Evolutionary conservation across 1,140 invertebrate species (phyloP).

Genomic region (Condylostylus longicornis): DNA sequence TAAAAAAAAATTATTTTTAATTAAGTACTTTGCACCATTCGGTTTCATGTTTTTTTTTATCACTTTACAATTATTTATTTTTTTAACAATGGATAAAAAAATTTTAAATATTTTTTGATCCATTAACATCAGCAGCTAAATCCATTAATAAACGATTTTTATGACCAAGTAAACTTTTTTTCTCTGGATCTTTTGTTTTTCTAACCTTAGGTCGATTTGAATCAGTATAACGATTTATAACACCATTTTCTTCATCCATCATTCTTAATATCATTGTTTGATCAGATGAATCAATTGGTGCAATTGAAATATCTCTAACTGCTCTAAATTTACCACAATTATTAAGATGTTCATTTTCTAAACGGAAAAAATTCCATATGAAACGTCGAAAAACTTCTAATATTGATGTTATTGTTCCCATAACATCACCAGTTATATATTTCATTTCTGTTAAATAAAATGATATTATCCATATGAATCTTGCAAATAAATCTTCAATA

Average conservation of each 20-base stretch:
- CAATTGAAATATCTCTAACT: constrained; percentile 94
- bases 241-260: constrained; percentile 90
- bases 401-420: constrained; percentile 77
- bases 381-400: constrained; percentile 94
- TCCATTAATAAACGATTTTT: constrained; percentile 31
- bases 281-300: constrained; percentile 87
- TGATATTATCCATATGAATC: constrained; percentile 84
- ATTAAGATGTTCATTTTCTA: constrained; percentile 99
- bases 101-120: constrained; percentile 25
- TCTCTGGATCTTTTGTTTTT: constrained; percentile 41
- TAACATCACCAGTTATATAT: constrained; percentile 63
- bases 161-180: constrained; percentile 37
- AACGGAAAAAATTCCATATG: constrained; percentile 98
- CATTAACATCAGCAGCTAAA: constrained; percentile 32
- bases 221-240: constrained; percentile 55
- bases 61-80: no score
- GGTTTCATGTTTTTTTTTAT: no score
- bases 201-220: constrained; percentile 33
- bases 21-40: no score
- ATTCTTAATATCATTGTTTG: constrained; percentile 78
- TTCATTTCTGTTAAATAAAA: constrained; percentile 75
- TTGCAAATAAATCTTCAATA: constrained; percentile 82
- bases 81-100: no score
- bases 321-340: constrained; percentile 99
- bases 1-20: no score